phyloP scores from a whole-genome alignment of 2,113 vertebrate genomes.

The Hirundichthys speculiger region DNA sequence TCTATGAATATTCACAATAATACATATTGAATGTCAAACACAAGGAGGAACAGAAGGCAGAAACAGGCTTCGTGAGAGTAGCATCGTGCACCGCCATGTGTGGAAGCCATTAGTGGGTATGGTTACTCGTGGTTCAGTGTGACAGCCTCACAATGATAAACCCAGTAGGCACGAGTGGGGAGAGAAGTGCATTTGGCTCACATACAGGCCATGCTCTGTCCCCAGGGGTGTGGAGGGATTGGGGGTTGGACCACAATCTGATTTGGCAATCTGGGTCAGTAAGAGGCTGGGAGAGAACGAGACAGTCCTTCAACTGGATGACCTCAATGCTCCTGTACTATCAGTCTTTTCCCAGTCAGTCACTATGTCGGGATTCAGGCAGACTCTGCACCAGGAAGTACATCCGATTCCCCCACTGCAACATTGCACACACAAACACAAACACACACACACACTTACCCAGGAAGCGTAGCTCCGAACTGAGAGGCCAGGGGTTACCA shows the following conservation, averaged over 20 bases:
- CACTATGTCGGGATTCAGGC: slow-evolving; percentile 27
- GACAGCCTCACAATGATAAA: slow-evolving; percentile 41
- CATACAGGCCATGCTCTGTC: slow-evolving; percentile 24
- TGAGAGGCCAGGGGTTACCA: slow-evolving; percentile 62
- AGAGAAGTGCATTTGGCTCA: slow-evolving; percentile 20
- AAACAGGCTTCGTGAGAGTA: not conserved
- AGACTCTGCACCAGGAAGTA: slow-evolving; percentile 54
- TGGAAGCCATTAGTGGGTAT: slow-evolving; percentile 34
- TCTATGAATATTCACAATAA: no score
- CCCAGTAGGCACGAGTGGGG: slow-evolving; percentile 3
- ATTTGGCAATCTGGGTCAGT: slow-evolving; percentile 68
- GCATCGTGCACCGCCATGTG: slow-evolving; percentile 25
- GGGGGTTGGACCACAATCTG: slow-evolving; percentile 45
- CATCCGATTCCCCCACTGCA: slow-evolving; percentile 34
- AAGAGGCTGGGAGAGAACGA: slow-evolving; percentile 28
- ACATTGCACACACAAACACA: slow-evolving; percentile 18
- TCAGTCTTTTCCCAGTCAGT: slow-evolving; percentile 61
- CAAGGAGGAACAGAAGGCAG: not conserved
- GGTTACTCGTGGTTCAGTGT: slow-evolving; percentile 14
- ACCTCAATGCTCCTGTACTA: slow-evolving; percentile 65
- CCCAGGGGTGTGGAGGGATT: not conserved
- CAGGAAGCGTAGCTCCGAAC: slow-evolving; percentile 56
- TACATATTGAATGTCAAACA: not conserved
- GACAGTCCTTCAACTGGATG: slow-evolving; percentile 34
- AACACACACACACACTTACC: slow-evolving; percentile 22